A percentile compares a stretch with the other conserved stretches of the same genome.
These are phyloP conservation scores for Thalassophryne amazonica DNA, from an alignment of 2,797 vertebrate genomes.

Conservation along the genomic window DNA sequence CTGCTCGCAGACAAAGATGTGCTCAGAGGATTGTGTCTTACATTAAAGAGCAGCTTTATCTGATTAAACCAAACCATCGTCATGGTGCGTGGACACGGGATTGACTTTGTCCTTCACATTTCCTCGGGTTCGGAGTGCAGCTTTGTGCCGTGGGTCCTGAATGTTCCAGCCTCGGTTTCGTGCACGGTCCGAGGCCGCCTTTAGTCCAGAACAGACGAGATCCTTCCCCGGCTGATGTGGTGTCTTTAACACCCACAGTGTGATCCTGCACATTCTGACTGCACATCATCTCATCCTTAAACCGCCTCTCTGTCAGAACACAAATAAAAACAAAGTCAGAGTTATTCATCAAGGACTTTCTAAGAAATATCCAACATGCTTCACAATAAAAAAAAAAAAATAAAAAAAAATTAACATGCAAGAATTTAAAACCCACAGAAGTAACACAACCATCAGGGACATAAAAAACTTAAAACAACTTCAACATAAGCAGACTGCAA, in stretches of 20 bases:
- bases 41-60: slow-evolving; percentile 27
- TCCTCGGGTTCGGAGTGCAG: slow-evolving; percentile 15
- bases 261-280: slow-evolving; percentile 10
- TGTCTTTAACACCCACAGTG: not conserved
- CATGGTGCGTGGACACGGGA: slow-evolving; percentile 8
- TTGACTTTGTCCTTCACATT: slow-evolving; percentile 20
- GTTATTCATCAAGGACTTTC: too few species aligned
- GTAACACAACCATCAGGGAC: too few species aligned
- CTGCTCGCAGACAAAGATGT: slow-evolving; percentile 4
- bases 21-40: slow-evolving; percentile 3
- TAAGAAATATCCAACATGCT: too few species aligned
- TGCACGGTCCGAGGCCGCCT: not conserved
- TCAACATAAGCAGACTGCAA: too few species aligned
- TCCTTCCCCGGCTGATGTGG: not conserved
- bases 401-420: too few species aligned
- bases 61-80: slow-evolving; percentile 18
- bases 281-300: not conserved
- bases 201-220: not conserved
- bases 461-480: too few species aligned
- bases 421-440: too few species aligned
- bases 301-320: not conserved
- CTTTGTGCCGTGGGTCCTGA: not conserved
- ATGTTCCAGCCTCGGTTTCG: not conserved
- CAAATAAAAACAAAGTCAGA: too few species aligned
- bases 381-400: too few species aligned